phyloP scores from a whole-genome alignment of 1,140 invertebrate species.

The Ectropis grisescens region DNA sequence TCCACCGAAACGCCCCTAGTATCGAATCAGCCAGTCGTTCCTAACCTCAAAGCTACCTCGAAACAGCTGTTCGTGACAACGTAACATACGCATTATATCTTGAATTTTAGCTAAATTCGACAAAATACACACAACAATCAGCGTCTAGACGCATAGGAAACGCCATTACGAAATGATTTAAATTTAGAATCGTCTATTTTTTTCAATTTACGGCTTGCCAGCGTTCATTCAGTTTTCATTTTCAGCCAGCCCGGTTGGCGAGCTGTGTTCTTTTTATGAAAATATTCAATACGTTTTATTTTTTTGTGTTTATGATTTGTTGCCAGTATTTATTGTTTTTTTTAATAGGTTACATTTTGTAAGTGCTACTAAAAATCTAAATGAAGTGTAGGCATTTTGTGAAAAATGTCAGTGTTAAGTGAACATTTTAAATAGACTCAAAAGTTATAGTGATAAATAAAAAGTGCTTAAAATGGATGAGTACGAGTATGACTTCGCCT shows the following conservation, averaged over 20 bases:
- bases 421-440: constrained; percentile 23
- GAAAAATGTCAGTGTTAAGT: constrained; percentile 35
- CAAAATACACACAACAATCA: constrained; percentile 15
- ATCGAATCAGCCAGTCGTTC: constrained; percentile 54
- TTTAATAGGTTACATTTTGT: constrained; percentile 13
- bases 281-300: constrained; percentile 11
- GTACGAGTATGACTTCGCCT: constrained; percentile 73
- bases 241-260: constrained; percentile 24
- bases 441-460: constrained; percentile 29
- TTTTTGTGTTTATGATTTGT: constrained; percentile 3
- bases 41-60: constrained; percentile 46
- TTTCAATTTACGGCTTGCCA: constrained; percentile 47
- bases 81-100: neutral
- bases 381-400: constrained; percentile 14
- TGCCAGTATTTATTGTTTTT: constrained; percentile 4
- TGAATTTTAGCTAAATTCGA: constrained; percentile 10
- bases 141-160: constrained; percentile 35
- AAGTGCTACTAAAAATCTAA: neutral
- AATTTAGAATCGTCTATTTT: constrained; percentile 46
- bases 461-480: constrained; percentile 53
- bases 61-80: constrained; percentile 47
- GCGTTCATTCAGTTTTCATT: constrained; percentile 54
- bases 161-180: constrained; percentile 58
- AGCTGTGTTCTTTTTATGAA: too few species aligned
- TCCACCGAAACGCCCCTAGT: constrained; percentile 14